Conservation (phyloP, 2,797 vertebrate species). For the Gallinago stenura region DNA sequence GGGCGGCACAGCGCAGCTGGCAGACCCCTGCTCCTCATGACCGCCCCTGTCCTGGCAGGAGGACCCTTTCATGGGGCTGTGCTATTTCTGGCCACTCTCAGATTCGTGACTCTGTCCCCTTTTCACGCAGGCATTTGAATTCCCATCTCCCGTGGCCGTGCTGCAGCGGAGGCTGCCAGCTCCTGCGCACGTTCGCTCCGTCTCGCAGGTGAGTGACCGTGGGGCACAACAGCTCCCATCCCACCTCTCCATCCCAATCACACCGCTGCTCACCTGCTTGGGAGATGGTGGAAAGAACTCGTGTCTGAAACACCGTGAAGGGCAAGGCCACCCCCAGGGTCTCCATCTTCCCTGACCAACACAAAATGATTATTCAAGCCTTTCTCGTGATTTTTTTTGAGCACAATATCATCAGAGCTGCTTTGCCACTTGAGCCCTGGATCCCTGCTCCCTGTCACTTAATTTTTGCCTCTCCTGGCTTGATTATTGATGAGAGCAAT, state of each 20-base stretch:
- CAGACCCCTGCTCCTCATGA: background rate
- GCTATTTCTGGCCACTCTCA: background rate
- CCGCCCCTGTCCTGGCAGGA: background rate
- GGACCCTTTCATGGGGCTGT: background rate
- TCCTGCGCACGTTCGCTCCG: background rate
- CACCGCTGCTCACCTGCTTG: background rate
- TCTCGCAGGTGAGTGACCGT: background rate
- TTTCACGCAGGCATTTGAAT: background rate
- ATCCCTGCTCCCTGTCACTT: background rate
- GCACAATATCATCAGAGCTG: background rate
- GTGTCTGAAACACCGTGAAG: background rate
- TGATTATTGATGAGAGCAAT: conserved; percentile 46
- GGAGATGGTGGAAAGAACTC: background rate
- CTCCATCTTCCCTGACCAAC: background rate
- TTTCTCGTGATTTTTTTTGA: background rate
- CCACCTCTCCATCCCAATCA: background rate
- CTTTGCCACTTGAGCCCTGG: background rate
- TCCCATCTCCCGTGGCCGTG: background rate
- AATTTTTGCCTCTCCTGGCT: background rate
- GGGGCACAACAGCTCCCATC: background rate
- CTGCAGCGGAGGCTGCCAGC: background rate
- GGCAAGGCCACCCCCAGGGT: background rate
- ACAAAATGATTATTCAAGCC: background rate
- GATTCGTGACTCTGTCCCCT: background rate
- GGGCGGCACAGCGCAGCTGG: background rate